Evolutionary conservation across 2,888 invertebrate species (phyloP).

Genomic region (Drosophila hamatofila): DNA sequence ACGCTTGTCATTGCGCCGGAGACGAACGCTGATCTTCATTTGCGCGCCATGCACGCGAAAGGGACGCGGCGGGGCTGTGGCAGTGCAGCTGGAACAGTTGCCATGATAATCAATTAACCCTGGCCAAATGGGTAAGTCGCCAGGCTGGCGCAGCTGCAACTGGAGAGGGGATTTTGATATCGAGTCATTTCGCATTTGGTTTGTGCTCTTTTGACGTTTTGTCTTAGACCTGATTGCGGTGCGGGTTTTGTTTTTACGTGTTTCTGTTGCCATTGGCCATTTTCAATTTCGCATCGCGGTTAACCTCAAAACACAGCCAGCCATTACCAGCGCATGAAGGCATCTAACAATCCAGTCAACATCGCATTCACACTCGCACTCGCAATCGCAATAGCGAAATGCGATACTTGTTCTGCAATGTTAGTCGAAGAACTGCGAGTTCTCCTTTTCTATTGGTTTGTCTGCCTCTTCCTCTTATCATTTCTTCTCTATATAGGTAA

Average conservation of each 20-base stretch:
- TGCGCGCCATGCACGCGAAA: constrained; percentile 17
- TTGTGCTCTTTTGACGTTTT: constrained; percentile 19
- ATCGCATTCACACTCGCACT: constrained; percentile 5
- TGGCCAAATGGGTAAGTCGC: constrained; percentile 59
- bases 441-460: constrained; percentile 2
- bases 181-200: constrained; percentile 22
- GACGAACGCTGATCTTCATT: constrained; percentile 51
- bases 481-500: constrained; percentile 5
- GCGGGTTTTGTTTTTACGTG: constrained; percentile 4
- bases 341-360: constrained; percentile 41
- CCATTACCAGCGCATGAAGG: constrained; percentile 36
- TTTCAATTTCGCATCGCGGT: constrained; percentile 65
- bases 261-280: constrained; percentile 31
- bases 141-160: constrained; percentile 19
- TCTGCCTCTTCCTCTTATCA: neutral
- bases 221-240: constrained; percentile 46
- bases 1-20: constrained; percentile 72
- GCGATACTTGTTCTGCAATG: constrained; percentile 13
- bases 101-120: constrained; percentile 76
- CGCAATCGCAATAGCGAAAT: constrained; percentile 3
- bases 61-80: constrained; percentile 4
- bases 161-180: constrained; percentile 26
- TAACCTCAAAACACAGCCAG: constrained; percentile 46
- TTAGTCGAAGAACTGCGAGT: neutral
- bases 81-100: constrained; percentile 29